Conservation (phyloP, 2,888 invertebrate species). For the Hyposoter didymator region DNA sequence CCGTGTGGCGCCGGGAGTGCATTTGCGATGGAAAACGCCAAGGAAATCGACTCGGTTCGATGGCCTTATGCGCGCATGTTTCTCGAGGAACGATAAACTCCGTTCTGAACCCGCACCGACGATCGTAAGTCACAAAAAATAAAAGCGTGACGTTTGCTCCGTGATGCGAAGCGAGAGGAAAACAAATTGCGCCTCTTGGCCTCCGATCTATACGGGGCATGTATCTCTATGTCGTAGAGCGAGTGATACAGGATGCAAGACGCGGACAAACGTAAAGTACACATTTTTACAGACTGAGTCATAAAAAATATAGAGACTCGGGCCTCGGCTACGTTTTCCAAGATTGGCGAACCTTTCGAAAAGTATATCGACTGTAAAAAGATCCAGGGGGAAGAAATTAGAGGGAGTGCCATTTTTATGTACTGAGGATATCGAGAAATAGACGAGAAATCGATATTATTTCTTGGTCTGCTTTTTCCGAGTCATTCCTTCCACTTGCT, state of each 20-base stretch:
- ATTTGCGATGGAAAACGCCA: slow-evolving; percentile 55
- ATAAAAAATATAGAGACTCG: slow-evolving; percentile 15
- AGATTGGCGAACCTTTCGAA: slow-evolving; percentile 4
- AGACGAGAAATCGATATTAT: slow-evolving; percentile 13
- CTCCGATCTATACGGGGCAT: neutral
- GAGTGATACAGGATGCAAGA: slow-evolving; percentile 11
- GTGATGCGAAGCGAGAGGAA: slow-evolving; percentile 49
- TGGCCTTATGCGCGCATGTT: neutral
- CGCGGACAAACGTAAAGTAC: slow-evolving; percentile 6
- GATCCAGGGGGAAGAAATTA: slow-evolving; percentile 13
- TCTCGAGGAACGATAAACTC: slow-evolving; percentile 36
- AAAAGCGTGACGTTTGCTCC: slow-evolving; percentile 55
- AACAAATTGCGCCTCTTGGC: slow-evolving; percentile 32
- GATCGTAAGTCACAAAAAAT: slow-evolving; percentile 57
- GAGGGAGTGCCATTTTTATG: neutral
- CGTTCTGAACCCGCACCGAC: slow-evolving; percentile 21
- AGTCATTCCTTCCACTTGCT: slow-evolving; percentile 2
- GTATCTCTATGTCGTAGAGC: neutral
- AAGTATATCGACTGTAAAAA: slow-evolving; percentile 8
- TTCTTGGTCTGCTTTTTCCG: slow-evolving; percentile 15
- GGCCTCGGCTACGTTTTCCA: neutral
- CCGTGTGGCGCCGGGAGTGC: slow-evolving; percentile 1
- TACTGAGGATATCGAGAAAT: slow-evolving; percentile 20
- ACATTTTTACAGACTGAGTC: slow-evolving; percentile 7
- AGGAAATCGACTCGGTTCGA: slow-evolving; percentile 53